Conservation (phyloP, 2,888 invertebrate species). For the Bombylius discolor region DNA sequence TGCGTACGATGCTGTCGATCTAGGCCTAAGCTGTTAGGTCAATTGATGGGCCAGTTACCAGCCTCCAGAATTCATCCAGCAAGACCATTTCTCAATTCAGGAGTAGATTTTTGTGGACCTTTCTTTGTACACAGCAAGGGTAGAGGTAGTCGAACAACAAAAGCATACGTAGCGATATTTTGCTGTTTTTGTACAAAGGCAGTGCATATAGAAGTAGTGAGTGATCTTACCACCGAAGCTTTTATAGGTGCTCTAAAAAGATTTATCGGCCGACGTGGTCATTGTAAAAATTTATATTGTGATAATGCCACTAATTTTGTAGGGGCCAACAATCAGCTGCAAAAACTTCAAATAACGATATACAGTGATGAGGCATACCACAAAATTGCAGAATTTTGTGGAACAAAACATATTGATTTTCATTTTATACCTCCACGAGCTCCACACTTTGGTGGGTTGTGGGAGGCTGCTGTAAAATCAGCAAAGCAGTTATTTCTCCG, state of each 20-base stretch:
- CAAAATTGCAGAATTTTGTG: too few relatives aligned
- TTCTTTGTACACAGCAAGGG: slow-evolving; percentile 1
- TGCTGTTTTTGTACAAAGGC: slow-evolving; percentile 11
- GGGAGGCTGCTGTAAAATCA: neutral
- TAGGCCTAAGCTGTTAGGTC: slow-evolving; percentile 9
- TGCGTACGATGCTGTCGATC: slow-evolving; percentile 13
- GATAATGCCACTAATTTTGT: slow-evolving; percentile 9
- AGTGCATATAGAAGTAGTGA: slow-evolving; percentile 9
- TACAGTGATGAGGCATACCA: too few relatives aligned
- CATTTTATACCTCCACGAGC: too few relatives aligned
- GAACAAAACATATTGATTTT: too few relatives aligned
- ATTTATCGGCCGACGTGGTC: slow-evolving; percentile 6
- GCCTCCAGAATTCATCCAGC: slow-evolving; percentile 6
- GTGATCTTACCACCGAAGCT: slow-evolving; percentile 10
- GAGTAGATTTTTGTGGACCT: slow-evolving; percentile 9
- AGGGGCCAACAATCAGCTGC: neutral
- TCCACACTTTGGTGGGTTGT: too few relatives aligned
- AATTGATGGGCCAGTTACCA: slow-evolving; percentile 20
- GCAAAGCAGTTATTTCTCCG: too few relatives aligned
- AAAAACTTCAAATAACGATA: too few relatives aligned
- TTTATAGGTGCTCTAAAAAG: slow-evolving; percentile 11
- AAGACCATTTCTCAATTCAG: slow-evolving; percentile 8
- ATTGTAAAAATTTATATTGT: slow-evolving; percentile 1
- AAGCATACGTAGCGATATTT: slow-evolving; percentile 11
- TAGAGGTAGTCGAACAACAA: slow-evolving; percentile 5